Percentiles rank a stretch among this genome's conserved stretches.
Evolutionary conservation across 2,888 invertebrate species (phyloP).

Genomic region (Tetropium fuscum): DNA sequence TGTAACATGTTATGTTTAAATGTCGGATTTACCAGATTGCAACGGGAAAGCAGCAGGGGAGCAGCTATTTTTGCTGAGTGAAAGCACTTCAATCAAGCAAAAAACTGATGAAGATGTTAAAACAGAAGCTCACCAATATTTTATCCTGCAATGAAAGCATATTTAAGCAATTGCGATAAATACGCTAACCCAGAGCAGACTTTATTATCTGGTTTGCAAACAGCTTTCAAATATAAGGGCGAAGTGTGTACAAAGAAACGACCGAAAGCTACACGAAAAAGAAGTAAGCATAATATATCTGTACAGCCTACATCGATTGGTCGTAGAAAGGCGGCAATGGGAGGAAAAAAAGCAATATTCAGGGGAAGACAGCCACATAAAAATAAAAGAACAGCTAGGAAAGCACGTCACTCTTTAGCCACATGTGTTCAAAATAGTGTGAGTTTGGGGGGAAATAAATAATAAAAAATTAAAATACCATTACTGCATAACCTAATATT

Average conservation of each 20-base stretch:
- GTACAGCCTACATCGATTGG: not conserved
- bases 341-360: not conserved
- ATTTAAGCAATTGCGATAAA: not conserved
- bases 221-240: not conserved
- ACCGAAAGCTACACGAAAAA: not conserved
- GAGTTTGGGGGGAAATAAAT: too few species aligned
- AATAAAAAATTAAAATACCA: too few species aligned
- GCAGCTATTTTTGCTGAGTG: not conserved
- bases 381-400: not conserved
- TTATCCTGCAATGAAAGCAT: not conserved
- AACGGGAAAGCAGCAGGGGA: not conserved
- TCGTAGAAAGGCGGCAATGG: not conserved
- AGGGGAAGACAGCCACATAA: not conserved
- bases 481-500: too few species aligned
- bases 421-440: too few species aligned
- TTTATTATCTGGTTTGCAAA: not conserved
- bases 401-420: too few species aligned
- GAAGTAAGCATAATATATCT: not conserved
- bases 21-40: not conserved
- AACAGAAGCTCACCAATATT: not conserved
- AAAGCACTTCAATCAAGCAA: too few species aligned
- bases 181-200: not conserved
- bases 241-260: not conserved
- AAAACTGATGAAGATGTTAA: not conserved
- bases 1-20: not conserved